Conservation (phyloP, 2,888 invertebrate species). For the Pocota personata region DNA sequence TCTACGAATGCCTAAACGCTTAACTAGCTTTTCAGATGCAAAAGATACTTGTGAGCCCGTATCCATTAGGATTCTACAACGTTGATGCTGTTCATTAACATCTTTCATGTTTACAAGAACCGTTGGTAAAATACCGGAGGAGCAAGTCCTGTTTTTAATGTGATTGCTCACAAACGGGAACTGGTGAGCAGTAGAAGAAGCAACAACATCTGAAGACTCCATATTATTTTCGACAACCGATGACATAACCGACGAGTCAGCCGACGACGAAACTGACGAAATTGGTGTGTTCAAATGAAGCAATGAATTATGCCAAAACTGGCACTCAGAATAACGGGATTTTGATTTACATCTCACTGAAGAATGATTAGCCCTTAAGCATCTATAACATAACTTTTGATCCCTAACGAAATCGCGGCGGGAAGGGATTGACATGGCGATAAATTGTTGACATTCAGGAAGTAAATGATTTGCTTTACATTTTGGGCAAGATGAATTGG, state of each 20-base stretch:
- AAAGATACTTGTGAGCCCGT: background rate
- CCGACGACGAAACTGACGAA: background rate
- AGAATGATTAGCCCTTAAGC: conserved; percentile 29
- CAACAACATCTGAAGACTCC: too few species aligned
- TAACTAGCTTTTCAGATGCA: background rate
- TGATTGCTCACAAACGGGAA: too few species aligned
- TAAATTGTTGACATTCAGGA: background rate
- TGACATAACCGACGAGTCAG: too few species aligned
- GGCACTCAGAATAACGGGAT: conserved; percentile 3
- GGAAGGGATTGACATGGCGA: background rate
- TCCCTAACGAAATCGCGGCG: conserved; percentile 4
- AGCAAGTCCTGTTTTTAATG: background rate
- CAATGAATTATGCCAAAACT: background rate
- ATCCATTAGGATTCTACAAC: background rate
- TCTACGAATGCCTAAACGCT: background rate
- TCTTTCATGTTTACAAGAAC: background rate
- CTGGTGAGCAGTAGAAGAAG: too few species aligned
- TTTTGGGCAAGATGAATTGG: background rate
- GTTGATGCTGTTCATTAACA: background rate
- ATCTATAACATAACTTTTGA: conserved; percentile 8
- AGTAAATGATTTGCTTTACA: background rate
- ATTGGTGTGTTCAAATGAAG: background rate
- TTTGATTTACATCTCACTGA: conserved; percentile 3
- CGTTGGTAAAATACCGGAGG: background rate
- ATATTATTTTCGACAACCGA: too few species aligned